Evolutionary conservation across 2,797 vertebrate species (phyloP).

Genomic region (Eulemur rubriventer): DNA sequence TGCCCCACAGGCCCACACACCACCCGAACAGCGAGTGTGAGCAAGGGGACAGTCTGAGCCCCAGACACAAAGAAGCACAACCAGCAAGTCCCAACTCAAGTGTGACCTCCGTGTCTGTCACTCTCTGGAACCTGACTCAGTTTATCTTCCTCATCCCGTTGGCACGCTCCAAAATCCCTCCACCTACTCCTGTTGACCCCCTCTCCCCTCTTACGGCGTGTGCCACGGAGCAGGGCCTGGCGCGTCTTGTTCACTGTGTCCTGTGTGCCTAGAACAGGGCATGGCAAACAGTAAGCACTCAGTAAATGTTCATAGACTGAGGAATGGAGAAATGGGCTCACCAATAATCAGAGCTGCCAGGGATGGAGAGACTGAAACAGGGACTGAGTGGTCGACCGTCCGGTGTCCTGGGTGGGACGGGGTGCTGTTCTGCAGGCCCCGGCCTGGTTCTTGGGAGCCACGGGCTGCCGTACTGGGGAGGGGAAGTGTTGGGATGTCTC

Average conservation of each 20-base stretch:
- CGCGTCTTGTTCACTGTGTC: too few relatives aligned
- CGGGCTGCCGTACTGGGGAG: not conserved
- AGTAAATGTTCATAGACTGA: rapidly evolving
- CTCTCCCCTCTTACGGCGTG: rapidly evolving
- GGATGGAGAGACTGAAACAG: rapidly evolving
- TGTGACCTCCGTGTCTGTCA: rapidly evolving
- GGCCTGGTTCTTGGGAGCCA: not conserved
- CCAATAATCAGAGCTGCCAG: rapidly evolving
- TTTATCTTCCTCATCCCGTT: rapidly evolving
- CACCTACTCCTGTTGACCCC: not conserved
- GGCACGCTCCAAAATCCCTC: rapidly evolving
- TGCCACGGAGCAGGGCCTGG: not conserved
- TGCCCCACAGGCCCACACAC: not conserved
- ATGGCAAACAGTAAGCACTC: rapidly evolving
- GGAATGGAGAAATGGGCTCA: not conserved
- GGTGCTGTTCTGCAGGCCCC: rapidly evolving
- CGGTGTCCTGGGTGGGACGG: rapidly evolving
- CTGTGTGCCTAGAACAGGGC: not conserved
- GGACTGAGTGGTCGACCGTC: rapidly evolving
- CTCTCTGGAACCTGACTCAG: not conserved
- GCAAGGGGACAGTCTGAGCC: not conserved
- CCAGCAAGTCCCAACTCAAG: not conserved
- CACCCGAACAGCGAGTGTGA: rapidly evolving
- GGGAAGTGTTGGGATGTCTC: not conserved
- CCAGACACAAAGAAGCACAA: rapidly evolving